phyloP scores from a whole-genome alignment of 2,797 vertebrate species.

The Aulostomus chinensis region DNA sequence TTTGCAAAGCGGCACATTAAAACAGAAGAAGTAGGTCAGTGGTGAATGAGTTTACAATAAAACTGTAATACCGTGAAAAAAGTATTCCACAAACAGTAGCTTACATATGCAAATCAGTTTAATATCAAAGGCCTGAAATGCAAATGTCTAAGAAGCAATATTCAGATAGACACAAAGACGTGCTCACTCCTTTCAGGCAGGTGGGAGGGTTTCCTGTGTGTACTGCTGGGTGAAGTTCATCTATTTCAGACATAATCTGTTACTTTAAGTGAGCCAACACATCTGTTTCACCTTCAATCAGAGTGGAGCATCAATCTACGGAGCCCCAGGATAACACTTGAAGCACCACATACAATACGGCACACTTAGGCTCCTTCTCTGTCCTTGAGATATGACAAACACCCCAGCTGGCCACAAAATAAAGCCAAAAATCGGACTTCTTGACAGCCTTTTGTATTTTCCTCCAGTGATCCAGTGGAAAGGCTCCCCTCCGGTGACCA shows the following conservation, averaged over 20 bases:
- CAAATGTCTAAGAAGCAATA: too few species aligned
- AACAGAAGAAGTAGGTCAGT: too few species aligned
- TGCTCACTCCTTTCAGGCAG: too few species aligned
- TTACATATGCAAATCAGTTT: too few species aligned
- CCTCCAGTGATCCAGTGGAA: conserved; percentile 50
- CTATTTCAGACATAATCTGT: not conserved
- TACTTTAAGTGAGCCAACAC: not conserved
- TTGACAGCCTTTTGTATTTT: conserved; percentile 12
- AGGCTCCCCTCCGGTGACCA: conserved; percentile 39
- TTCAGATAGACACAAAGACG: too few species aligned
- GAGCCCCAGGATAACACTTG: not conserved
- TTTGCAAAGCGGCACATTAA: too few species aligned
- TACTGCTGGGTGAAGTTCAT: too few species aligned
- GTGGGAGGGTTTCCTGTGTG: too few species aligned
- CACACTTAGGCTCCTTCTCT: not conserved
- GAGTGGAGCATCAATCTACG: not conserved
- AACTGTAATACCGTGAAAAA: too few species aligned
- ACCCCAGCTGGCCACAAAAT: conserved; percentile 7
- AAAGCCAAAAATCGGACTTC: conserved; percentile 13
- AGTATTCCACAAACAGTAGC: too few species aligned
- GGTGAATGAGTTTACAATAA: too few species aligned
- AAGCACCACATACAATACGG: not conserved
- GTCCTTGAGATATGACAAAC: conserved; percentile 14
- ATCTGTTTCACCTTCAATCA: not conserved
- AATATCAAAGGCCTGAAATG: too few species aligned